Evolutionary conservation across 2,113 vertebrate species (phyloP).

Genomic region (Aramus guarauna): DNA sequence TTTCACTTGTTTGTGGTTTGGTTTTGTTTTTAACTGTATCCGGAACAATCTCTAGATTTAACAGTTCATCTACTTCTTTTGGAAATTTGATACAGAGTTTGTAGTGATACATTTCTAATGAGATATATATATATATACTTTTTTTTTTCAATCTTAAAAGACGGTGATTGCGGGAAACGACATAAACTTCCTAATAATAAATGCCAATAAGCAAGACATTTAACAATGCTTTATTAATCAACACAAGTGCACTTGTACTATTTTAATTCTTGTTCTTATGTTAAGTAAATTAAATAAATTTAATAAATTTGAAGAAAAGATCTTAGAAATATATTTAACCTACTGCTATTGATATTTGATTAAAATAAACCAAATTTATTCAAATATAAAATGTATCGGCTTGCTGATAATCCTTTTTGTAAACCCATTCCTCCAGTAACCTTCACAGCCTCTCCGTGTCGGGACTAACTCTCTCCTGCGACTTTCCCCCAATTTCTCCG

Average conservation of each 20-base stretch:
- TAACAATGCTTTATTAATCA: constrained; percentile 74
- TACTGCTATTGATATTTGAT: constrained; percentile 63
- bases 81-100: constrained; percentile 66
- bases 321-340: constrained; percentile 68
- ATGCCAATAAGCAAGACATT: constrained; percentile 50
- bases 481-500: not conserved
- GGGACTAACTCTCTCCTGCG: not conserved
- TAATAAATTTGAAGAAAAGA: constrained; percentile 57
- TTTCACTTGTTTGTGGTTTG: constrained; percentile 21
- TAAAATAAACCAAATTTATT: constrained; percentile 60
- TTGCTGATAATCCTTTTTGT: not conserved
- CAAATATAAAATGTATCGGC: not conserved
- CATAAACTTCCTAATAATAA: constrained; percentile 69
- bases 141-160: constrained; percentile 39
- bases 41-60: constrained; percentile 14
- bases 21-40: not conserved
- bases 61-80: constrained; percentile 5
- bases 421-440: not conserved
- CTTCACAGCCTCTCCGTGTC: not conserved
- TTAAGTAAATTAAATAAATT: constrained; percentile 74
- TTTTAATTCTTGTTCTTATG: constrained; percentile 48
- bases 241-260: constrained; percentile 76
- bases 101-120: constrained; percentile 62
- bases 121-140: not conserved
- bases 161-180: constrained; percentile 63